Evolutionary conservation across 2,797 vertebrate genomes (phyloP).

Genomic region (Chrosomus eos): DNA sequence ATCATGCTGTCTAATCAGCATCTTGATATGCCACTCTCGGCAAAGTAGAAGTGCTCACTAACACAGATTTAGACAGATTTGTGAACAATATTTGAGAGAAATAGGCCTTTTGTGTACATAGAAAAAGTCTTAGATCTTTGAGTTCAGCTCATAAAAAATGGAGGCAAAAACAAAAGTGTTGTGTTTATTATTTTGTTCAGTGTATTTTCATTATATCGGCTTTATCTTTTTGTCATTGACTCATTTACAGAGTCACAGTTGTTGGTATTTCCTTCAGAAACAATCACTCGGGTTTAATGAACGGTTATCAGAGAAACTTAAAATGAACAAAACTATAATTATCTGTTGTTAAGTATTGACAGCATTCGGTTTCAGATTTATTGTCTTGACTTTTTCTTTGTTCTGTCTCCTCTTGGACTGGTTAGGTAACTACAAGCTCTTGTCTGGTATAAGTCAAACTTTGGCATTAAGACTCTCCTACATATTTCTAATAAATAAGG

Average conservation of each 20-base stretch:
- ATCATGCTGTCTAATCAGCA: too few species aligned
- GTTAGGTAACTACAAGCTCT: conserved; percentile 28
- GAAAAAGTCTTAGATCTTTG: too few species aligned
- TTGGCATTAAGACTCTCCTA: conserved; percentile 20
- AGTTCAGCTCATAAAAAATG: too few species aligned
- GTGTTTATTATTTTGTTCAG: too few species aligned
- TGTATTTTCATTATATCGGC: background rate
- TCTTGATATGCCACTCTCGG: too few species aligned
- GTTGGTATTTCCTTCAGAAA: background rate
- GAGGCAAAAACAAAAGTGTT: too few species aligned
- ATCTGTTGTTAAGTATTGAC: conserved; percentile 13
- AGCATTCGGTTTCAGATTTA: background rate
- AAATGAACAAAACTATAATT: conserved; percentile 1
- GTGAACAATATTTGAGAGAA: too few species aligned
- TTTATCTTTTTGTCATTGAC: background rate
- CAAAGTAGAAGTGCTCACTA: too few species aligned
- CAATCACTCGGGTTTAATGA: background rate
- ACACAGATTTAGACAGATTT: too few species aligned
- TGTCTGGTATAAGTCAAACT: conserved; percentile 47
- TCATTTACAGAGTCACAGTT: background rate
- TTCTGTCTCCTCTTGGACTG: conserved; percentile 20
- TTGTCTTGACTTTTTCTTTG: background rate
- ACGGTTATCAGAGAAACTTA: background rate
- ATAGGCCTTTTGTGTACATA: too few species aligned
- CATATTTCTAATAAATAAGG: conserved; percentile 43